A percentile compares a stretch with the other conserved stretches of the same genome.
Conservation (phyloP, 2,888 invertebrate genomes). For the Pyrocoelia pectoralis region DNA sequence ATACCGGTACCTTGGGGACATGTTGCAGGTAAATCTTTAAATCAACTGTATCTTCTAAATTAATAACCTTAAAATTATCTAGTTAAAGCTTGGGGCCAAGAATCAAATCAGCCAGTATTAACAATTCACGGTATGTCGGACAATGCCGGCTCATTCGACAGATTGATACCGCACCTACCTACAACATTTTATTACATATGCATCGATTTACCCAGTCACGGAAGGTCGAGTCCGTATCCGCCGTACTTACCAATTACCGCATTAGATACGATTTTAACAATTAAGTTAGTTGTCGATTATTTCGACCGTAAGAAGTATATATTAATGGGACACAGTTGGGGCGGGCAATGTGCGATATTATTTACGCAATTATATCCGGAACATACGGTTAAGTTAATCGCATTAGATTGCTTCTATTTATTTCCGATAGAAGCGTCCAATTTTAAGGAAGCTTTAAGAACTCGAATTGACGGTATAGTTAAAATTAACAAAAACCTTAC, state of each 20-base stretch:
- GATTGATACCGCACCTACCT: conserved; percentile 64
- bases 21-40: conserved; percentile 5
- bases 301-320: conserved; percentile 51
- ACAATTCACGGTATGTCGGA: conserved; percentile 68
- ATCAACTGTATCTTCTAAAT: background rate
- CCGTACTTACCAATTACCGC: conserved; percentile 51
- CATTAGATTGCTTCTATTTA: conserved; percentile 58
- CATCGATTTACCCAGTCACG: conserved; percentile 69
- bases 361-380: conserved; percentile 58
- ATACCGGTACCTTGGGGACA: conserved; percentile 19
- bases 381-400: conserved; percentile 57
- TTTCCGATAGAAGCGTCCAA: conserved; percentile 40
- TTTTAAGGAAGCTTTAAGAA: conserved; percentile 49
- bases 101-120: conserved; percentile 63
- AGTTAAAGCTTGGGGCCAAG: conserved; percentile 70
- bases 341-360: conserved; percentile 59
- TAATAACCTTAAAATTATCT: conserved; percentile 21
- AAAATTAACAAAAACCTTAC: conserved; percentile 47
- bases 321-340: conserved; percentile 59
- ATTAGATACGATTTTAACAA: conserved; percentile 58
- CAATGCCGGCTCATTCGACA: conserved; percentile 67
- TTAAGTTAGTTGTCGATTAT: conserved; percentile 47
- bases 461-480: conserved; percentile 55
- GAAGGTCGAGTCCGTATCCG: conserved; percentile 65
- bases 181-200: conserved; percentile 58